phyloP scores from a whole-genome alignment of 2,888 invertebrate genomes.

The Micoletzkya japonica region DNA sequence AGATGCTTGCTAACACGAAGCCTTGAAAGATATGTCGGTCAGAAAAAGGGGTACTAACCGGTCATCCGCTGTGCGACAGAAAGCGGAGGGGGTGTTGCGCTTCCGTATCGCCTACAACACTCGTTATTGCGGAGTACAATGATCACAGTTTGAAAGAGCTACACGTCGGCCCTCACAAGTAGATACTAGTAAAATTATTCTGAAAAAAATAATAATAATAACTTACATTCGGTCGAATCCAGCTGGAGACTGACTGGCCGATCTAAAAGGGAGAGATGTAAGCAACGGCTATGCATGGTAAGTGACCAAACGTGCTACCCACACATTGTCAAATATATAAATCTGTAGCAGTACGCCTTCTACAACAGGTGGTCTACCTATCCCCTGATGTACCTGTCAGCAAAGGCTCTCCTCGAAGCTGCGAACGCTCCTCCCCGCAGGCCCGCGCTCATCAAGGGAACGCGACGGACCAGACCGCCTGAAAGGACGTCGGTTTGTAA shows the following conservation, averaged over 20 bases:
- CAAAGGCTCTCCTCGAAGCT: no score
- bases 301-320: background rate
- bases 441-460: background rate
- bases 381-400: no score
- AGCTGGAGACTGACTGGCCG: background rate
- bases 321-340: background rate
- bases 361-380: no score
- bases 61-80: no score
- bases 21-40: no score
- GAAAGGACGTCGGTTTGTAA: background rate
- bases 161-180: background rate
- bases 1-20: no score
- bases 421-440: no score
- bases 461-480: constrained; percentile 8
- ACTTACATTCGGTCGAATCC: background rate
- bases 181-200: background rate
- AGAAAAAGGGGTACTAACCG: no score
- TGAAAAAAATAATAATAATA: background rate
- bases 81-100: no score
- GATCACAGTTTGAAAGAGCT: background rate
- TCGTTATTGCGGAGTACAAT: no score
- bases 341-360: no score
- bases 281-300: background rate
- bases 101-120: no score
- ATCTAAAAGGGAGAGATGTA: background rate